phyloP scores from a whole-genome alignment of 1,140 invertebrate species.

The Apocrypta bakeri region DNA sequence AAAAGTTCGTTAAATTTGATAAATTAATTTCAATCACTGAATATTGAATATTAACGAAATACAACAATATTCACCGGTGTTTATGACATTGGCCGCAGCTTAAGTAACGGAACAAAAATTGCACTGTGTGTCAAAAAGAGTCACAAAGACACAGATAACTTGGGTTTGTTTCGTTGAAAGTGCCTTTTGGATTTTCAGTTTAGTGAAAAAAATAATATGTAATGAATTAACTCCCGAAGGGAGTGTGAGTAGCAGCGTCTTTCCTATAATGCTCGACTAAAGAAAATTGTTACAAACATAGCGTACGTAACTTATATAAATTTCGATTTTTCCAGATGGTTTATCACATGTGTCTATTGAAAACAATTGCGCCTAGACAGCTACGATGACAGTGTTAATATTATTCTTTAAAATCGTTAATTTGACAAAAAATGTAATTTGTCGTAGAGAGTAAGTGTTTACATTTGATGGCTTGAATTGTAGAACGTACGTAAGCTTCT shows the following conservation, averaged over 20 bases:
- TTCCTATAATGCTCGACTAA: slow-evolving; percentile 41
- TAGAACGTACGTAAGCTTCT: slow-evolving; percentile 16
- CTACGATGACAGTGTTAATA: slow-evolving; percentile 17
- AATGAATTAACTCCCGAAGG: slow-evolving; percentile 1
- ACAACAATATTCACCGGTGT: slow-evolving; percentile 17
- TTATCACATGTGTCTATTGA: slow-evolving; percentile 26
- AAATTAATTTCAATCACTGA: not conserved
- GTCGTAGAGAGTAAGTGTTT: slow-evolving; percentile 39
- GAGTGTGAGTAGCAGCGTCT: slow-evolving; percentile 27
- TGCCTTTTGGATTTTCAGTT: slow-evolving; percentile 57
- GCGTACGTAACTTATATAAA: slow-evolving; percentile 34
- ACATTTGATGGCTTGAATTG: slow-evolving; percentile 42
- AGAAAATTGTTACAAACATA: slow-evolving; percentile 5
- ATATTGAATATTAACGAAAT: not conserved
- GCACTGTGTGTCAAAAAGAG: not conserved
- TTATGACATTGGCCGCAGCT: not conserved
- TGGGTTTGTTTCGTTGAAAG: slow-evolving; percentile 55
- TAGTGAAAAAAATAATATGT: not conserved
- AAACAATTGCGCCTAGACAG: slow-evolving; percentile 22
- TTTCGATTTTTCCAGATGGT: not conserved
- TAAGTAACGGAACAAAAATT: slow-evolving; percentile 16
- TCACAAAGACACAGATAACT: slow-evolving; percentile 20
- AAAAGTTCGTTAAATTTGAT: too few species aligned
- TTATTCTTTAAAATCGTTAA: slow-evolving; percentile 23
- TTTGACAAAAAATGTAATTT: slow-evolving; percentile 24